A percentile compares a stretch with the other conserved stretches of the same genome.
These are phyloP conservation scores for Solenopsis invicta DNA, from an alignment of 1,140 invertebrate species.

Conservation along the genomic window DNA sequence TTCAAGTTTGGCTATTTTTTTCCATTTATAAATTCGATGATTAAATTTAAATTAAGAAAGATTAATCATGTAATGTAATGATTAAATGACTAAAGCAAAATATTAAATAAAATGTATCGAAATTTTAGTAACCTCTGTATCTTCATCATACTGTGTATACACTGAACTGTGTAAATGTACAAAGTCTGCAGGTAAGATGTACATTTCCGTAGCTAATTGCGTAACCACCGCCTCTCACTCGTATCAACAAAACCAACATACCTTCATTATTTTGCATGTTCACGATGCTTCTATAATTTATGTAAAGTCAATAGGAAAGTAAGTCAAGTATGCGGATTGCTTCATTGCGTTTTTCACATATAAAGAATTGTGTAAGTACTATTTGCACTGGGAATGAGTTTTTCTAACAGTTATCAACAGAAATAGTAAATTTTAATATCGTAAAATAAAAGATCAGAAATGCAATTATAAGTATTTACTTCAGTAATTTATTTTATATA, in stretches of 20 bases:
- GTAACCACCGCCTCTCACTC: background rate
- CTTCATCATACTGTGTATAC: background rate
- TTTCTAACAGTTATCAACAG: background rate
- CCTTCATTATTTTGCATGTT: slow-evolving; percentile 29
- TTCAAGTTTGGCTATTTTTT: background rate
- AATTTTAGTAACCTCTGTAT: slow-evolving; percentile 6
- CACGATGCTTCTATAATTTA: slow-evolving; percentile 36
- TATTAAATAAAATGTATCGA: slow-evolving; percentile 12
- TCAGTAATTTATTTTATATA: background rate
- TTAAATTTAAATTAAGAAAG: slow-evolving; percentile 1
- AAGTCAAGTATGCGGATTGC: slow-evolving; percentile 25
- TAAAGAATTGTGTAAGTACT: background rate
- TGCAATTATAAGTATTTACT: background rate
- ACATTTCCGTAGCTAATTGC: slow-evolving; percentile 27
- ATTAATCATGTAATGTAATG: background rate
- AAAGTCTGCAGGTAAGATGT: slow-evolving; percentile 49
- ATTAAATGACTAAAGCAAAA: background rate
- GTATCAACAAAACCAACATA: slow-evolving; percentile 24
- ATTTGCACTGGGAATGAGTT: slow-evolving; percentile 26
- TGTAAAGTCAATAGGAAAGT: slow-evolving; percentile 46
- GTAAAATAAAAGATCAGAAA: slow-evolving; percentile 3
- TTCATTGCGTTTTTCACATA: slow-evolving; percentile 11
- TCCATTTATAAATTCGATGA: background rate
- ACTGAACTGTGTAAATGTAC: slow-evolving; percentile 24
- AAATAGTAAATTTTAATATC: background rate